These are phyloP conservation scores for Patagioenas fasciata DNA, from an alignment of 2,113 vertebrate genomes.

Conservation along the genomic window DNA sequence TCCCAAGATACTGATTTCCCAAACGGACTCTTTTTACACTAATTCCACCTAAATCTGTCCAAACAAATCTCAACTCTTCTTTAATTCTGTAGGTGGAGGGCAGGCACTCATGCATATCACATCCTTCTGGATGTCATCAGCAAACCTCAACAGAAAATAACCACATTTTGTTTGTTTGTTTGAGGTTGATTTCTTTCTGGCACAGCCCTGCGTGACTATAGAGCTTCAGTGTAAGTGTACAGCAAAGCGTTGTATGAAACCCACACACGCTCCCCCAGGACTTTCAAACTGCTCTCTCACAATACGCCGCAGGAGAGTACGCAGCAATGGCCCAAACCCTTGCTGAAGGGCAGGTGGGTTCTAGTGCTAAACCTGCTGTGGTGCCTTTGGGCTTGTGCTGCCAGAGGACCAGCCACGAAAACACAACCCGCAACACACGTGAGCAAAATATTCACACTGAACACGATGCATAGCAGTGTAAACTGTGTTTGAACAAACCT, in stretches of 20 bases:
- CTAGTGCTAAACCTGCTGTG: not conserved
- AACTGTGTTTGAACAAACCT: not conserved
- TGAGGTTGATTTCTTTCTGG: not conserved
- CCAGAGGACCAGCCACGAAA: not conserved
- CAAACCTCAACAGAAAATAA: not conserved
- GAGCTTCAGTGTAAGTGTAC: not conserved
- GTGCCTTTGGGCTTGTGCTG: not conserved
- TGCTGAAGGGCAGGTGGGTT: not conserved
- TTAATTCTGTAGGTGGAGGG: not conserved
- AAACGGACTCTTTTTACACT: not conserved
- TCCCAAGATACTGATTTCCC: not conserved
- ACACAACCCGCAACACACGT: not conserved
- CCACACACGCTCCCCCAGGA: not conserved
- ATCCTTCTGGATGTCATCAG: not conserved
- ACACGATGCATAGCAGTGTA: accelerated
- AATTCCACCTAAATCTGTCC: not conserved
- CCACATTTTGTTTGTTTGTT: not conserved
- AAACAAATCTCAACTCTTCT: not conserved
- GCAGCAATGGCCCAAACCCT: not conserved
- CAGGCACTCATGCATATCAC: accelerated
- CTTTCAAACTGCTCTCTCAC: not conserved
- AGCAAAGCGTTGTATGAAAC: not conserved
- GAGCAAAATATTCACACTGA: not conserved
- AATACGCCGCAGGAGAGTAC: not conserved
- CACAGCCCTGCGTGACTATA: not conserved